phyloP scores from a whole-genome alignment of 1,140 invertebrate species.

The Helicoverpa armigera region DNA sequence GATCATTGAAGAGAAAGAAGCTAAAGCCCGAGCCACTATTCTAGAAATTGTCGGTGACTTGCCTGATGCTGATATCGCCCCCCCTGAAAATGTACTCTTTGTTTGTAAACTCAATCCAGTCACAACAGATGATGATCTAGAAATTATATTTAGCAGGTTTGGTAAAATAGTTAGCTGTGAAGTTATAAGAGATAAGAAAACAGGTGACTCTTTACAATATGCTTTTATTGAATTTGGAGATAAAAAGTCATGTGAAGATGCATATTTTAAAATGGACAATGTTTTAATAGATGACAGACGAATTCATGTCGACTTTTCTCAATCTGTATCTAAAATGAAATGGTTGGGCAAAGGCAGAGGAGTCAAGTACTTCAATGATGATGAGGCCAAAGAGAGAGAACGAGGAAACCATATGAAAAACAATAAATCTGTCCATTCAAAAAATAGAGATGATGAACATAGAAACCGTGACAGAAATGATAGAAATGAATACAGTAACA shows the following conservation, averaged over 20 bases:
- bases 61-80: constrained; percentile 98
- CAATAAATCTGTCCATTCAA: constrained; percentile 50
- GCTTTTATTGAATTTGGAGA: constrained; percentile 99
- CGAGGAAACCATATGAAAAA: constrained; percentile 42
- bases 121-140: constrained; percentile 98
- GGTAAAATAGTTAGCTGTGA: constrained; percentile 98
- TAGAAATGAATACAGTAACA: constrained; percentile 47
- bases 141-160: constrained; percentile 99
- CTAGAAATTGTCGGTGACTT: constrained; percentile 99
- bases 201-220: constrained; percentile 98
- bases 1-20: constrained; percentile 96
- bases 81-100: constrained; percentile 99
- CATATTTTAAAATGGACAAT: constrained; percentile 99
- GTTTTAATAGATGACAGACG: constrained; percentile 99
- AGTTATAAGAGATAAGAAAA: constrained; percentile 97
- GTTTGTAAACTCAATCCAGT: constrained; percentile 99
- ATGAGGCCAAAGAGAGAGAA: constrained; percentile 56
- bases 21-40: constrained; percentile 98
- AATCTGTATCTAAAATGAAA: constrained; percentile 97
- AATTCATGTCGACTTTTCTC: constrained; percentile 99
- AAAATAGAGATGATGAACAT: constrained; percentile 56
- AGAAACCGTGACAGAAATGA: constrained; percentile 51
- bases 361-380: constrained; percentile 86
- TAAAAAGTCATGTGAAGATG: constrained; percentile 98
- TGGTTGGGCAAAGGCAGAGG: constrained; percentile 95